Percentiles rank a stretch among this genome's conserved stretches.
Conservation (phyloP, 2,113 vertebrate species). For the Merops nubicus region DNA sequence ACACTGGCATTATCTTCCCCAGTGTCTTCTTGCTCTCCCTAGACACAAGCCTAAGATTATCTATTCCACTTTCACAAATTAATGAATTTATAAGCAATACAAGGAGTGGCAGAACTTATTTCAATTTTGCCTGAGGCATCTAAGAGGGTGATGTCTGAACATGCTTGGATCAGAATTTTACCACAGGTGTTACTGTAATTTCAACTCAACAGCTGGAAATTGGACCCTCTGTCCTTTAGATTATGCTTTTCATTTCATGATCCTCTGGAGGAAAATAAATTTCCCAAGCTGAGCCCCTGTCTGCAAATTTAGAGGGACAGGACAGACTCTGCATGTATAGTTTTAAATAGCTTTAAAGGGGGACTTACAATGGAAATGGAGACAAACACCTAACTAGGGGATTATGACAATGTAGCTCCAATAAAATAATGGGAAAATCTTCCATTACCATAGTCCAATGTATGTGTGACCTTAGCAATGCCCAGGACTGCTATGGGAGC, state of each 20-base stretch:
- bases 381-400: neutral
- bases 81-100: neutral
- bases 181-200: conserved; percentile 28
- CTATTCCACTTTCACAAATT: neutral
- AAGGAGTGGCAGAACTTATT: neutral
- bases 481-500: neutral
- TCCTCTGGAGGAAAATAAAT: neutral
- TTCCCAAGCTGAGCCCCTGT: neutral
- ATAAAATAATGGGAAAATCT: neutral
- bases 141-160: neutral
- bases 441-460: neutral
- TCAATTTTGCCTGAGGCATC: neutral
- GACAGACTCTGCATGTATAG: neutral
- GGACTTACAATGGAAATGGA: neutral
- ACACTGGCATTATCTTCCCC: neutral
- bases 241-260: neutral
- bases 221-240: neutral
- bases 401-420: neutral
- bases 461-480: conserved; percentile 8
- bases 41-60: neutral
- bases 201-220: conserved; percentile 9
- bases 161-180: conserved; percentile 19
- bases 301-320: neutral
- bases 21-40: neutral
- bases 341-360: neutral